Evolutionary conservation across 2,888 invertebrate species (phyloP), one percentile per base, ranked within the genome.

Genomic region (Smittia aterrima): DNA sequence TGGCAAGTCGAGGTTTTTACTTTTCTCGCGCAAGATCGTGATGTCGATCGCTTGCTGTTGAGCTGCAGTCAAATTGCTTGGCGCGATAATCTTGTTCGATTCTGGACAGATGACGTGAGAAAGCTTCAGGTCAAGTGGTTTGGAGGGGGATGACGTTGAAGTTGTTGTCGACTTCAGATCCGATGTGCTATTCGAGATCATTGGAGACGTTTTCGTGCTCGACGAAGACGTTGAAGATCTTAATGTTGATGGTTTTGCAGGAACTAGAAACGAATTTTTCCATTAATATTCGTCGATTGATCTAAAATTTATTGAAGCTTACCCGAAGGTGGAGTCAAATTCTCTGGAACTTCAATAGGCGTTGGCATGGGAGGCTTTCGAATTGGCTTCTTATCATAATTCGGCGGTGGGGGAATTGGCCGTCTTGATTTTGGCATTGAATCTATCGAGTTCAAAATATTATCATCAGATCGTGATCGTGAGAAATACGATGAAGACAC

Each of bases 1-100:
- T 20, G 96, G 96, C 82, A 96, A 85, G 84, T 95, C 95, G 79
- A 95, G 86, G 81, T 94, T 92, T 81, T 91, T 91, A 83, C 93
- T 94, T 84, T 94, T 93, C 83, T 94, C 94, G 75, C 94, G 87
- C 76, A 95, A 85, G 77, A 92, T 89, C 79, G 91, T 90, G 79
- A 95, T 93, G 82, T 95, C 95, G 76, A 91, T 82, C 77, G 86
- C 82, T 24, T 76, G 53, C 76, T 77, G 75, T 77, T 78, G 70
- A 78, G 79, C 81, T 40, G 78, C 75, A 75, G 40, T 64, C 9
- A 47, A 32, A 38, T 54, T 71, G 32, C 22, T 32, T 22, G 75
- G 77, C 32, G 75, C 75, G 13, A 75, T 75, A n/a, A 72, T 75
- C 53, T 71, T 64, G 38, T 75, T 67, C 18, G 68, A 67, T 27